phyloP scores from a whole-genome alignment of 2,113 vertebrate genomes.

The Melanerpes aurifrons region DNA sequence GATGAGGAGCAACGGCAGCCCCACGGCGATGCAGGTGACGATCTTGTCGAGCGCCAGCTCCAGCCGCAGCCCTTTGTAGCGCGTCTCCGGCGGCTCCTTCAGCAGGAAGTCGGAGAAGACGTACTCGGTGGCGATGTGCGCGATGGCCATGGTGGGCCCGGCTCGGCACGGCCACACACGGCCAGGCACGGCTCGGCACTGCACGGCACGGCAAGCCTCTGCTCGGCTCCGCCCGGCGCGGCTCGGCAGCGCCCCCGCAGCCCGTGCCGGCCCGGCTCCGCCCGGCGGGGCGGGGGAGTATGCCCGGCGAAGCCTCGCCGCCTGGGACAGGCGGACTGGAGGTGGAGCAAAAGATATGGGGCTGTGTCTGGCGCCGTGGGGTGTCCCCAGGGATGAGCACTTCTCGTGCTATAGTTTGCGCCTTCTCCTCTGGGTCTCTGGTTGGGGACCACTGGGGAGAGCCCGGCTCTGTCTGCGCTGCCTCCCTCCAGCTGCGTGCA shows the following conservation, averaged over 20 bases:
- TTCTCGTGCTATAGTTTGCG: background rate
- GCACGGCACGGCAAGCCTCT: too few relatives aligned
- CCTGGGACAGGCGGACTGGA: background rate
- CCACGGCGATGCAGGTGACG: constrained; percentile 89
- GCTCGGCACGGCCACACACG: accelerated
- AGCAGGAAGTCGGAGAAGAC: constrained; percentile 95
- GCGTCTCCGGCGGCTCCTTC: constrained; percentile 87
- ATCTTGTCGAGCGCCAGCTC: constrained; percentile 93
- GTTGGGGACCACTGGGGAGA: accelerated
- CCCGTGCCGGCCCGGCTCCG: background rate
- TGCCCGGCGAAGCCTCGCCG: too few relatives aligned
- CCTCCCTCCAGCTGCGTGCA: too few relatives aligned
- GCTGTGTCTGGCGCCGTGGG: accelerated
- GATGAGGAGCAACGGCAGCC: constrained; percentile 93
- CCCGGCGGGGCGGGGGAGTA: background rate
- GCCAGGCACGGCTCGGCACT: background rate
- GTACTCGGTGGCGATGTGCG: constrained; percentile 93
- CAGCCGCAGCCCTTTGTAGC: constrained; percentile 90
- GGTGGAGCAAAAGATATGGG: too few relatives aligned
- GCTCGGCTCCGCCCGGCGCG: background rate
- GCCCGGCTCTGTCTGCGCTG: accelerated
- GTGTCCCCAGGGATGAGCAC: too few relatives aligned
- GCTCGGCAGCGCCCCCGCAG: background rate
- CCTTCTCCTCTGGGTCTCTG: background rate
- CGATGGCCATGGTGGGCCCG: constrained; percentile 86